Evolutionary conservation across 53 echinoderm and acorn worm species (phyloP), one percentile per base, ranked within the genome.

Genomic region (Temnopleurus reevesii): DNA sequence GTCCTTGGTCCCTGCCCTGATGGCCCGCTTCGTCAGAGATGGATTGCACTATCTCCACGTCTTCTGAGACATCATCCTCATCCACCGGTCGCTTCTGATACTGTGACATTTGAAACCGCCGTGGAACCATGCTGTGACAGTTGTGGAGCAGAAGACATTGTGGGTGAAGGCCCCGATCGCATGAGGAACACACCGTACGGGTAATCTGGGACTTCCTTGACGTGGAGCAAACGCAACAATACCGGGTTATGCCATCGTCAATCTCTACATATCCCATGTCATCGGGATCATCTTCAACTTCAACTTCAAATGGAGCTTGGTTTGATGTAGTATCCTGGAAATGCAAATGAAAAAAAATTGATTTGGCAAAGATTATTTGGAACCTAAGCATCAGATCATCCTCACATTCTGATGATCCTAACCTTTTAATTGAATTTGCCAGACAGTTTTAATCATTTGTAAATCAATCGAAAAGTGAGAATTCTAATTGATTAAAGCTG

Each of bases 151-250:
- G 46, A 29, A 51, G 28, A 31, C 88, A 87, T n/a, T 87, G 46
- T 21, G 65, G 66, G 35, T 87, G 88, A 4, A 87, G 71, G 19
- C 88, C 88, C 7, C 88, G 71, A 12, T 71, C 88, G 53, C 88
- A 87, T 0, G 46, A 66, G 25, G 66, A 64, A 31, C 88, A 87
- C 9, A 53, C 88, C 35, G 88, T 87, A 29, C 51, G 65, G 71
- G 71, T 66, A 19, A 49, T 51, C 35, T 71, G 88, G 0, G 46
- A 47, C 66, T 64, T 51, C 25, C 71, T 29, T 44, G 66, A 46
- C 30, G 88, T 35, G 21, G 66, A 87, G 46, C 88, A 87, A 18
- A 87, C 88, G n/a, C 88, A 87, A 31, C 88, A 87, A 71, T 85
- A 85, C 18, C 60, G 59, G 9, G 60, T 43, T n/a, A 41, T 41